Evolutionary conservation across 23 tunicate genomes (phyloP).

Genomic region (Ascidia mentula): DNA sequence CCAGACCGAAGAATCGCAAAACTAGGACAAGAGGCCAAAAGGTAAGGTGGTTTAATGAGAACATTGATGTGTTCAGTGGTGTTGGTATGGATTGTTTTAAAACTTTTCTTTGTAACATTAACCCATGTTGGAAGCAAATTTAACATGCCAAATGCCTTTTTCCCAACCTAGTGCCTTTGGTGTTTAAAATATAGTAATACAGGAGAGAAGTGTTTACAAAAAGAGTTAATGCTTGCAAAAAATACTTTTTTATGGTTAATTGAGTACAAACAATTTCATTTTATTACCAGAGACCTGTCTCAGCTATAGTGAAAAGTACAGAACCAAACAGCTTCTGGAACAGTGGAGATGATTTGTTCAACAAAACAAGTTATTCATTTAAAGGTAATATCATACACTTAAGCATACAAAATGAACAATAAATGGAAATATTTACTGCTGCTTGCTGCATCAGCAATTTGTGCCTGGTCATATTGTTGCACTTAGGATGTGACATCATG

Average conservation of each 20-base stretch:
- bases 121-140: too few species aligned
- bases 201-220: too few species aligned
- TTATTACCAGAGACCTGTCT: not conserved
- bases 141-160: too few species aligned
- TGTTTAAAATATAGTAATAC: too few species aligned
- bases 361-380: not conserved
- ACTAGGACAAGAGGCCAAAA: not conserved
- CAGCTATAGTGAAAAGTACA: not conserved
- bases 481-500: conserved; percentile 1
- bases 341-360: not conserved
- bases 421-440: not conserved
- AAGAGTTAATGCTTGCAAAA: too few species aligned
- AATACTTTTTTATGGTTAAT: too few species aligned
- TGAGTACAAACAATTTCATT: not conserved
- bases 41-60: not conserved
- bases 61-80: not conserved
- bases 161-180: too few species aligned
- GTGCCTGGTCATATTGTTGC: not conserved
- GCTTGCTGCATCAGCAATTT: not conserved
- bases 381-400: not conserved
- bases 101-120: not conserved
- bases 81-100: too few species aligned
- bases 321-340: not conserved
- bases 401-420: not conserved
- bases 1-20: conserved; percentile 37